Evolutionary conservation across 1,140 invertebrate genomes (phyloP).

Genomic region (Aculops lycopersici): DNA sequence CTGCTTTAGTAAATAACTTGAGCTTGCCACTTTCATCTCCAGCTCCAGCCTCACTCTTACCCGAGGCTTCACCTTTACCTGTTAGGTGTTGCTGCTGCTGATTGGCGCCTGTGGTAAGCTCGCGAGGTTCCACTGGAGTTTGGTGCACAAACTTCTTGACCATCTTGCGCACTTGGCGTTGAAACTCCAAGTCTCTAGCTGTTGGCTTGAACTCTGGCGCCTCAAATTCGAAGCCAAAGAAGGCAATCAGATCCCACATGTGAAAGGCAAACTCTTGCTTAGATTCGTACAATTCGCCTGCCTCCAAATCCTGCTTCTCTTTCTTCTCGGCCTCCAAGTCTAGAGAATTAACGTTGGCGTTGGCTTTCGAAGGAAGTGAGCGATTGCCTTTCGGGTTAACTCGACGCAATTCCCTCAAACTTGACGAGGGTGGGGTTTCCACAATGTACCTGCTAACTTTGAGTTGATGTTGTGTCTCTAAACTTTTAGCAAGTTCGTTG

Average conservation of each 20-base stretch:
- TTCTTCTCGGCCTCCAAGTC: neutral
- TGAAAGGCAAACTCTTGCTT: too few relatives aligned
- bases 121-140: too few relatives aligned
- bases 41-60: neutral
- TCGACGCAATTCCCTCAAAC: neutral
- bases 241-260: neutral
- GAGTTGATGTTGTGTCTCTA: neutral
- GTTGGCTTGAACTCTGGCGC: neutral
- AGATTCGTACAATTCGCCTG: too few relatives aligned
- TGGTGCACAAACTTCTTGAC: neutral
- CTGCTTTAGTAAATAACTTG: too few relatives aligned
- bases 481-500: constrained; percentile 2
- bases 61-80: neutral
- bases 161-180: neutral
- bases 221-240: neutral
- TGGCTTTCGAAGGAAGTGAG: neutral
- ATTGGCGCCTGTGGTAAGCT: neutral
- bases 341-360: neutral
- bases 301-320: neutral
- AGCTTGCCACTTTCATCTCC: neutral
- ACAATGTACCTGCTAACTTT: neutral
- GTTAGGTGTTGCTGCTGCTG: neutral
- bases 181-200: neutral
- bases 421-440: neutral
- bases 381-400: neutral